A percentile compares a stretch with the other conserved stretches of the same genome.
phyloP scores from a whole-genome alignment of 2,888 invertebrate genomes.

The Drosophila glabriapex region DNA sequence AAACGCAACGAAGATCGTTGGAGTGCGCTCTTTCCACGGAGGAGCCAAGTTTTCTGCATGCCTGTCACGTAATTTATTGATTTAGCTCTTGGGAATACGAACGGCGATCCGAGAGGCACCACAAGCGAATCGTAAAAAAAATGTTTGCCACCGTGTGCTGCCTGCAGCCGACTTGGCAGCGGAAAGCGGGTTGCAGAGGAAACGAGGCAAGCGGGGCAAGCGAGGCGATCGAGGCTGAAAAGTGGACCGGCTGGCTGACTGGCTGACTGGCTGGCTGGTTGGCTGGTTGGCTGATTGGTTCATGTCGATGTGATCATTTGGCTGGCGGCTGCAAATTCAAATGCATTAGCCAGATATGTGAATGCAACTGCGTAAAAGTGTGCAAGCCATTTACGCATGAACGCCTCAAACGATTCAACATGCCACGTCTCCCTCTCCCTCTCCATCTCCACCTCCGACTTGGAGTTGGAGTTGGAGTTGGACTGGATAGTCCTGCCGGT shows the following conservation, averaged over 20 bases:
- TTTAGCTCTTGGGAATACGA: conserved; percentile 84
- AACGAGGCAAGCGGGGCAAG: not conserved
- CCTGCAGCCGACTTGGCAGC: conserved; percentile 52
- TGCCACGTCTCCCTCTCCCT: conserved; percentile 24
- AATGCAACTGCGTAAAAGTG: conserved; percentile 74
- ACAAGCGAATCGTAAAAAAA: conserved; percentile 76
- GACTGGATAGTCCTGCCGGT: conserved; percentile 28
- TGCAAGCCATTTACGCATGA: conserved; percentile 74
- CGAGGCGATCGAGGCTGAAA: conserved; percentile 30
- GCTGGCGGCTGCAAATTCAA: conserved; percentile 78
- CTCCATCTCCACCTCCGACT: conserved; percentile 4
- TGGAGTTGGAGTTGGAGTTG: conserved; percentile 14
- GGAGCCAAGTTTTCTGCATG: conserved; percentile 82
- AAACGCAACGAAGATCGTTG: conserved; percentile 65
- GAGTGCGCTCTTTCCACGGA: conserved; percentile 31
- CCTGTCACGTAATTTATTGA: conserved; percentile 86
- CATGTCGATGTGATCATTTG: conserved; percentile 69
- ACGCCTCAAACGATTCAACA: conserved; percentile 70
- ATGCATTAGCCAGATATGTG: conserved; percentile 75
- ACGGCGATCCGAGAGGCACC: conserved; percentile 43
- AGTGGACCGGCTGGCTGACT: conserved; percentile 47
- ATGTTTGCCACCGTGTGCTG: conserved; percentile 73
- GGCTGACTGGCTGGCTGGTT: conserved; percentile 55
- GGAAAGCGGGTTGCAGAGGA: not conserved
- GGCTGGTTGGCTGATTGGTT: conserved; percentile 65